phyloP scores from a whole-genome alignment of 1,140 invertebrate genomes.

The Reticulitermes speratus region DNA sequence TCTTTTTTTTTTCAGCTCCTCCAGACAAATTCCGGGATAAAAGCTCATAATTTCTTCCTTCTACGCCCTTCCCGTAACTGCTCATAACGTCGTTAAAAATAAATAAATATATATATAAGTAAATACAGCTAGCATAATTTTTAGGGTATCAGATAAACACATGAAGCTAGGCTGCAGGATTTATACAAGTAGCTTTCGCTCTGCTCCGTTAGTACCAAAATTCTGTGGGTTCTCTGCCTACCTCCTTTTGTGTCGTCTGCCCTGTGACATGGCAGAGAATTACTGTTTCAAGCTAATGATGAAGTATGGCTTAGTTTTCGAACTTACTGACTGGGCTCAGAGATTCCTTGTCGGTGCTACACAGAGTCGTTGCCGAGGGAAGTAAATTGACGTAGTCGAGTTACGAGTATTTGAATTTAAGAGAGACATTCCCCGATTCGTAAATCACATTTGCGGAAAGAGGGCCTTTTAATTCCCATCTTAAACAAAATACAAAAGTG shows the following conservation, averaged over 20 bases:
- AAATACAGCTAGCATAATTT: no score
- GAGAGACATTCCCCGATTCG: not conserved
- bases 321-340: not conserved
- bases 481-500: no score
- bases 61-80: no score
- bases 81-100: no score
- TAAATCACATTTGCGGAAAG: not conserved
- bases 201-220: not conserved
- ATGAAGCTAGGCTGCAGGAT: no score
- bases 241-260: not conserved
- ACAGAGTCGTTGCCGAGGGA: not conserved
- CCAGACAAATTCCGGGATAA: no score
- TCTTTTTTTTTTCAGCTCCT: no score
- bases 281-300: slow-evolving; percentile 1
- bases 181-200: no score
- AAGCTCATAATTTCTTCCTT: no score
- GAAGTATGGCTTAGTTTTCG: not conserved
- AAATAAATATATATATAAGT: no score
- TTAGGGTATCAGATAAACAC: no score
- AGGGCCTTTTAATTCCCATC: no score
- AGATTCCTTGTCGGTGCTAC: not conserved
- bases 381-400: not conserved
- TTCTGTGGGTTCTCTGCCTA: not conserved
- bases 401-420: not conserved
- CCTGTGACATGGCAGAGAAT: not conserved